Conservation (phyloP, 1,140 invertebrate species). For the Mycetomoellerius zeteki region DNA sequence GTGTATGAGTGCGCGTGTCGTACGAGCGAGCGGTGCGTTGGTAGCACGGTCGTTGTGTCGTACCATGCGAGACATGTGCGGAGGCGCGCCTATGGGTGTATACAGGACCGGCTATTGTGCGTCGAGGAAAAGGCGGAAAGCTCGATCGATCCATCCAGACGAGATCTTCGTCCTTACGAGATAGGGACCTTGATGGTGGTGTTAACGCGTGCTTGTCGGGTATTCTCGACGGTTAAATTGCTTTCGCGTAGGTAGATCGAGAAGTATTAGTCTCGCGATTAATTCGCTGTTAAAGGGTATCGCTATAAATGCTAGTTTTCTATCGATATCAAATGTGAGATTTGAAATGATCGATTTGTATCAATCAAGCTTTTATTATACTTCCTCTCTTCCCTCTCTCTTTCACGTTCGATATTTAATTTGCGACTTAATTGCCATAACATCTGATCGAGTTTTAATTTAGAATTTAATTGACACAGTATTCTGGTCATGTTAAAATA, state of each 20-base stretch:
- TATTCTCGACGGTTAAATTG: conserved; percentile 60
- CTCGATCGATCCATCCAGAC: conserved; percentile 60
- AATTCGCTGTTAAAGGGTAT: conserved; percentile 20
- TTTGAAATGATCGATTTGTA: background rate
- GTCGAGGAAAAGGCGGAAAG: conserved; percentile 63
- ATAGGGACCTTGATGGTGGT: conserved; percentile 57
- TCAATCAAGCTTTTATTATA: background rate
- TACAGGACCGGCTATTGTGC: conserved; percentile 58
- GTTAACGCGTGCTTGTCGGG: conserved; percentile 54
- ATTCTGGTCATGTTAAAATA: conserved; percentile 8
- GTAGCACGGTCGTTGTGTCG: conserved; percentile 61
- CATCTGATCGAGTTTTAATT: conserved; percentile 16
- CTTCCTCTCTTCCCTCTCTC: background rate
- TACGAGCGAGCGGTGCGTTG: conserved; percentile 52
- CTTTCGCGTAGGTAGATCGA: conserved; percentile 43
- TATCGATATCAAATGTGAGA: background rate
- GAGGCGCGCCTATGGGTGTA: conserved; percentile 58
- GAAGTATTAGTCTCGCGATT: conserved; percentile 54
- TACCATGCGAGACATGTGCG: conserved; percentile 57
- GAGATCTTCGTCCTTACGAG: conserved; percentile 64
- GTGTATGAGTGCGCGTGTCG: conserved; percentile 38
- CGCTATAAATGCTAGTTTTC: conserved; percentile 8
- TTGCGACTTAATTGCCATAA: background rate
- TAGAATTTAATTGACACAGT: conserved; percentile 1
- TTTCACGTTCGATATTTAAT: background rate